phyloP scores from a whole-genome alignment of 1,140 invertebrate species.

The Megalopta genalis region DNA sequence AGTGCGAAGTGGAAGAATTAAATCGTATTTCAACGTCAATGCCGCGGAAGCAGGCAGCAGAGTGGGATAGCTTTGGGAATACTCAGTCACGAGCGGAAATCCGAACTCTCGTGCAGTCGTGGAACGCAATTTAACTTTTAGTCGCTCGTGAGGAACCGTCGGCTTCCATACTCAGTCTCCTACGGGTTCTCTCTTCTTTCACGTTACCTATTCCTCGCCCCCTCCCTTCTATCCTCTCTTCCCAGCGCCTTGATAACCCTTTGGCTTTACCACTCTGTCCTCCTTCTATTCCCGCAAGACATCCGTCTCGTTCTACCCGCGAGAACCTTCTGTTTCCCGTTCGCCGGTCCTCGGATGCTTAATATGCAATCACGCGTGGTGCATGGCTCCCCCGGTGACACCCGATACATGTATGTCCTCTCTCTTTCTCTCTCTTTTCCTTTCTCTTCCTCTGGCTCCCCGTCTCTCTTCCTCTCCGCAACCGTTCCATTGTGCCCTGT shows the following conservation, averaged over 20 bases:
- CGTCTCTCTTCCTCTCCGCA: too few species aligned
- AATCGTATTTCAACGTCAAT: constrained; percentile 76
- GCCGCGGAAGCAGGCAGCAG: constrained; percentile 58
- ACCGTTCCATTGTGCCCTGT: neutral
- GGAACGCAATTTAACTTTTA: constrained; percentile 77
- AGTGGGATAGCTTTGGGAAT: constrained; percentile 70
- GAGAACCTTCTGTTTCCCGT: neutral
- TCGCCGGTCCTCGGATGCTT: constrained; percentile 53
- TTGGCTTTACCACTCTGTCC: constrained; percentile 16
- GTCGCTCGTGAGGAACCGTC: constrained; percentile 64
- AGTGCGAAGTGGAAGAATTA: constrained; percentile 75
- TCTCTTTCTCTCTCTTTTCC: too few species aligned
- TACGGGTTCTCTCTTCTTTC: constrained; percentile 35
- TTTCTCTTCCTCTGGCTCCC: too few species aligned
- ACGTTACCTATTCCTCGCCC: neutral
- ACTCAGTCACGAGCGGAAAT: constrained; percentile 73
- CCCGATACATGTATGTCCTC: neutral
- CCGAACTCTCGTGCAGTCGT: constrained; percentile 66
- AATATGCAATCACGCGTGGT: constrained; percentile 70
- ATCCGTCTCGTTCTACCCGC: constrained; percentile 27
- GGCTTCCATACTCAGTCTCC: constrained; percentile 37
- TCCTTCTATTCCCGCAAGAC: neutral
- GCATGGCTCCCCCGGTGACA: constrained; percentile 60
- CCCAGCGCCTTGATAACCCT: too few species aligned
- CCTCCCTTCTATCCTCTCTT: neutral